Percentiles rank a stretch among this genome's conserved stretches.
Conservation (phyloP, 2,888 invertebrate genomes). For the Drosophila eohydei region DNA sequence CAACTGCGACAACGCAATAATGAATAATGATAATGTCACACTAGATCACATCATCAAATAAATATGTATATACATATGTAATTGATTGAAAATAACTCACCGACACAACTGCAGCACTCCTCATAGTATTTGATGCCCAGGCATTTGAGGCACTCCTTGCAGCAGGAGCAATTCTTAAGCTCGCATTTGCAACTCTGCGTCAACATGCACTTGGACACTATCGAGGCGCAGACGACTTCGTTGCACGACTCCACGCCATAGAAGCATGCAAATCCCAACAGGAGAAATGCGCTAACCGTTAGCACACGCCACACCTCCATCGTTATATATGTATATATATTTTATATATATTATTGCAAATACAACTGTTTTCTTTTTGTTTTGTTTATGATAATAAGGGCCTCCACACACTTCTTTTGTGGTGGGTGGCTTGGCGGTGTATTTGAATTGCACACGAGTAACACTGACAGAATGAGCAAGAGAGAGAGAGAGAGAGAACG, state of each 20-base stretch:
- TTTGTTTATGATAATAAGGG: conserved; percentile 11
- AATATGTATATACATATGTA: conserved; percentile 11
- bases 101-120: conserved; percentile 98
- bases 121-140: conserved; percentile 92
- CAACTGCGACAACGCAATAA: conserved; percentile 43
- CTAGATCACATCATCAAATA: conserved; percentile 63
- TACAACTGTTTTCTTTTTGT: conserved; percentile 13
- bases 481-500: background rate
- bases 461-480: conserved; percentile 7
- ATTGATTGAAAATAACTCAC: conserved; percentile 87
- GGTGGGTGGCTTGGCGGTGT: conserved; percentile 37
- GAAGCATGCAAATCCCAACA: conserved; percentile 75
- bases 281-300: conserved; percentile 69
- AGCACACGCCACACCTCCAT: conserved; percentile 78
- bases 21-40: conserved; percentile 56
- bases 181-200: conserved; percentile 98
- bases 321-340: conserved; percentile 20
- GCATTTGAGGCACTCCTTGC: conserved; percentile 96
- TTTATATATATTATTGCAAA: conserved; percentile 9
- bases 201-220: conserved; percentile 98
- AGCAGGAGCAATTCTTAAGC: conserved; percentile 96
- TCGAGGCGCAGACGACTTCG: conserved; percentile 97
- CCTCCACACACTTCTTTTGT: conserved; percentile 8
- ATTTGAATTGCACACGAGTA: conserved; percentile 45
- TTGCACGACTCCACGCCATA: conserved; percentile 88